Conservation (phyloP, 2,113 vertebrate species). For the Oophaga pumilio region DNA sequence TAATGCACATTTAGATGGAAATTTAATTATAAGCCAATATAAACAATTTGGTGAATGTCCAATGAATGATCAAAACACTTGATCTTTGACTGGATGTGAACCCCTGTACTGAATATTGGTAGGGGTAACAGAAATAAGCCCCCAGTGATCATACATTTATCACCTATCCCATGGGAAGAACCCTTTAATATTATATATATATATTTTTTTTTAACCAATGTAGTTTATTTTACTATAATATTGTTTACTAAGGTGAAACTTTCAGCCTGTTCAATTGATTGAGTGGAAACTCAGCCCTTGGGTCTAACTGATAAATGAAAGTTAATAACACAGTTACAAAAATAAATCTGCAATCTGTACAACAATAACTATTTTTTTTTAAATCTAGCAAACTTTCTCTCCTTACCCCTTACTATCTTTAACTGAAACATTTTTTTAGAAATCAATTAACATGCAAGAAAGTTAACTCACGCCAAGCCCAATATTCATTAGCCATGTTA, state of each 20-base stretch:
- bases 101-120: too few relatives aligned
- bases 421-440: neutral
- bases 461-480: neutral
- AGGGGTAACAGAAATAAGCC: too few relatives aligned
- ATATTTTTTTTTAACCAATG: neutral
- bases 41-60: too few relatives aligned
- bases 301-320: neutral
- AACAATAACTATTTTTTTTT: neutral
- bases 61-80: too few relatives aligned
- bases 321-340: neutral
- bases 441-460: conserved; percentile 9
- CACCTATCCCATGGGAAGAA: too few relatives aligned
- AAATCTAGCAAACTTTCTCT: neutral
- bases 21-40: too few relatives aligned
- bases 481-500: neutral
- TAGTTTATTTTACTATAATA: neutral
- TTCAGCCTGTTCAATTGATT: neutral
- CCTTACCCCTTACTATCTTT: neutral
- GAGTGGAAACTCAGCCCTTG: neutral
- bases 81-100: too few relatives aligned
- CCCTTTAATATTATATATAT: neutral
- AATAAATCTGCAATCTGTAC: neutral
- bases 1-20: too few relatives aligned
- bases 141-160: too few relatives aligned
- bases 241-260: neutral